Conservation (phyloP, 2,113 vertebrate genomes). For the Tylochromis polylepis region DNA sequence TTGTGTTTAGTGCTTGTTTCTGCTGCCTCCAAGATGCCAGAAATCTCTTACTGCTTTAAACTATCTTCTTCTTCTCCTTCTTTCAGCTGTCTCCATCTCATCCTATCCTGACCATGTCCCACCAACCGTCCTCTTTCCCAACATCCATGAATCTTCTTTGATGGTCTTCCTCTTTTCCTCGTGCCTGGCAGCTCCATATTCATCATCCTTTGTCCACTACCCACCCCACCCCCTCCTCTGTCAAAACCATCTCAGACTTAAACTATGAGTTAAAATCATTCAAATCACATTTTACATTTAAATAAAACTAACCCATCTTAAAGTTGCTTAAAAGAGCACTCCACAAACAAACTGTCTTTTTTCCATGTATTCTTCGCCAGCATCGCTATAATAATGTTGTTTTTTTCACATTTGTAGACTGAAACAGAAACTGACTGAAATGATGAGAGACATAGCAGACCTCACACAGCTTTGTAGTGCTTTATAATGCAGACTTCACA, state of each 20-base stretch:
- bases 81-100: not conserved
- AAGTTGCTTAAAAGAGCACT: not conserved
- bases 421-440: not conserved
- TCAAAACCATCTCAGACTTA: not conserved
- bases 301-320: not conserved
- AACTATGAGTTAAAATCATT: not conserved
- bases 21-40: not conserved
- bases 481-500: not conserved
- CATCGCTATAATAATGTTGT: not conserved
- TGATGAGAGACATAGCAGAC: not conserved
- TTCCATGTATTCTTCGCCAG: not conserved
- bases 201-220: not conserved
- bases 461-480: not conserved
- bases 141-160: not conserved
- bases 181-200: not conserved
- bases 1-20: not conserved
- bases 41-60: not conserved
- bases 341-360: not conserved
- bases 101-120: not conserved
- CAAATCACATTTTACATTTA: not conserved
- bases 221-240: fast-evolving
- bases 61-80: not conserved
- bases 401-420: not conserved
- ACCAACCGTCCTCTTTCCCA: not conserved
- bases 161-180: not conserved